Base-by-base conservation (phyloP, 2,888 invertebrate genomes). In the Ellobium chinense region DNA sequence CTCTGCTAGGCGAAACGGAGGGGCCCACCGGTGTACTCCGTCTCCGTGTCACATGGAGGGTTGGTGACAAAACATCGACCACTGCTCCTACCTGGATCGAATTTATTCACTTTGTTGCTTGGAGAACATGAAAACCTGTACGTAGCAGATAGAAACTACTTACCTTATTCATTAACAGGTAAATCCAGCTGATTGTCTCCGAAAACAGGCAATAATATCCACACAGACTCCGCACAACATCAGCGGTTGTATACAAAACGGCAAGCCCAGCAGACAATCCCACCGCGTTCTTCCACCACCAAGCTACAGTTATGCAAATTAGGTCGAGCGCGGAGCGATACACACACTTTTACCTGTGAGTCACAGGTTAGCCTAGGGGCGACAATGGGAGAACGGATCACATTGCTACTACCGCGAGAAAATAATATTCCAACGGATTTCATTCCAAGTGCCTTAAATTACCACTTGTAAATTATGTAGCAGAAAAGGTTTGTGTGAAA, bases 331-430 rank as follows among this genome's bases (percentile, higher is more conserved):
- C 75, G 75, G 63, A 65, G 21, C 39, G 34, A 75, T 75, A 75
- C 31, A 65, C 9, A 39, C 65, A 27, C 7, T 68, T 68, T 68
- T 75, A 75, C 75, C 75, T 75, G 75, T 75, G 65, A 63, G 46
- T 75, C 63, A 75, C 46, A 39, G 21, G 14, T 37, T 29, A 29
- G 34, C 12, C 29, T n/a, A n/a, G 21, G 31, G 37, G 74, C 39
- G 73, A 73, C 58, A 36, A 29, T 69, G 18, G 39, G 2, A 39
- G 1, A 27, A 14, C 39, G 54, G 29, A n/a, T n/a, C n/a, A n/a
- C n/a, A n/a, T n/a, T n/a, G n/a, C n/a, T n/a, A 46, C 46, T 12
- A 46, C 46, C 46, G 46, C 46, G 46, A 46, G 46, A 46, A 46
- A 46, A 46, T n/a, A n/a, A n/a, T n/a, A n/a, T n/a, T n/a, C n/a